Conservation (phyloP, 2,113 vertebrate species). For the Chlorodrepanis virens region DNA sequence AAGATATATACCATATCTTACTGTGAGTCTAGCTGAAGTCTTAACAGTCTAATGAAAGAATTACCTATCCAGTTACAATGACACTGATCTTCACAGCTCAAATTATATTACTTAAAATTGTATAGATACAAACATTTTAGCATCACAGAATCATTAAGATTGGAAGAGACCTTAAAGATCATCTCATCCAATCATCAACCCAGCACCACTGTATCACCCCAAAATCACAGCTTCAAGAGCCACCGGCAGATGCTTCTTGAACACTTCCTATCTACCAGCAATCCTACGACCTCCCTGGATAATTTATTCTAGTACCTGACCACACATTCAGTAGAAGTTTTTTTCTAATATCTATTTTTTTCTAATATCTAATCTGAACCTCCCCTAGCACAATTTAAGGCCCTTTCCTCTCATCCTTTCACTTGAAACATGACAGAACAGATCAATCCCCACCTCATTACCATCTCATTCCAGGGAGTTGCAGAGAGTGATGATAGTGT, state of each 20-base stretch:
- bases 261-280: not conserved
- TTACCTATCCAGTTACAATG: not conserved
- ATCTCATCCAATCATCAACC: not conserved
- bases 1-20: too few species aligned
- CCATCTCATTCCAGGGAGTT: not conserved
- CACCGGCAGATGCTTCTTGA: not conserved
- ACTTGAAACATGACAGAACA: not conserved
- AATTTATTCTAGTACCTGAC: not conserved
- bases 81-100: not conserved
- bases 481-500: not conserved
- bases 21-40: not conserved
- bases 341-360: not conserved
- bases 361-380: not conserved
- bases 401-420: not conserved
- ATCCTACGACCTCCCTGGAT: not conserved
- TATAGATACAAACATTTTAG: not conserved
- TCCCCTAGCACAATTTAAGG: not conserved
- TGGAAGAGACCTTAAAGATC: not conserved
- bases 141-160: not conserved
- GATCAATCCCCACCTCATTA: not conserved
- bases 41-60: not conserved
- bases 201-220: not conserved
- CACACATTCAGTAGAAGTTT: not conserved
- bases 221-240: not conserved
- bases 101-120: not conserved